phyloP scores from a whole-genome alignment of 1,140 invertebrate genomes.

The Megalonaias nervosa region DNA sequence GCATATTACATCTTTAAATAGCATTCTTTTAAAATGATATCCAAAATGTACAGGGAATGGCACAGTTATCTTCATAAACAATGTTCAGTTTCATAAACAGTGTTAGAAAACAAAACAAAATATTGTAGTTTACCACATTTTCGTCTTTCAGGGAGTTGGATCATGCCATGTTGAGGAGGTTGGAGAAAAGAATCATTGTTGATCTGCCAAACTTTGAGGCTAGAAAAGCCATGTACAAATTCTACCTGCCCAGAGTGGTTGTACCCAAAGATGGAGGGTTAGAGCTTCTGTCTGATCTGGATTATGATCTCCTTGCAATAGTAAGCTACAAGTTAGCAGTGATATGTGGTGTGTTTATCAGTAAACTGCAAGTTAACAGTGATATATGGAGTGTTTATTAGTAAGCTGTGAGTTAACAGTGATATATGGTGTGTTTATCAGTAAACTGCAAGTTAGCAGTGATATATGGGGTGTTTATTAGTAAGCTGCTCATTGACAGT shows the following conservation, averaged over 20 bases:
- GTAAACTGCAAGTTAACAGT: background rate
- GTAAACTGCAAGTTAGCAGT: background rate
- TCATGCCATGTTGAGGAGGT: conserved; percentile 85
- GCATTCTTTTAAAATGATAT: no score
- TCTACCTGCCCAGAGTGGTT: conserved; percentile 73
- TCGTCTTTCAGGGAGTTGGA: conserved; percentile 84
- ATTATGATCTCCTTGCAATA: conserved; percentile 76
- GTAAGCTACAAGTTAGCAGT: conserved; percentile 39
- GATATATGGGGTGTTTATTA: conserved; percentile 10
- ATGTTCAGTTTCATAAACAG: background rate
- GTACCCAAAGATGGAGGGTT: conserved; percentile 68
- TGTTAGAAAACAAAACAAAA: background rate
- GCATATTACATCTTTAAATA: no score
- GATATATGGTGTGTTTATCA: background rate
- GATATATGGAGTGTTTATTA: conserved; percentile 12
- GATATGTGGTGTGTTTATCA: background rate
- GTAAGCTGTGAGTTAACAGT: conserved; percentile 40
- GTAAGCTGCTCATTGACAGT: conserved; percentile 40
- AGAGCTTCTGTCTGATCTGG: conserved; percentile 72
- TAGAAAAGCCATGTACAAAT: conserved; percentile 79
- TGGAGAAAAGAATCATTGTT: conserved; percentile 91
- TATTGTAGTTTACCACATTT: background rate
- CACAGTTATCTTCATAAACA: no score
- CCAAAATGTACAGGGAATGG: no score
- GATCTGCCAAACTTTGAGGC: conserved; percentile 81